Evolutionary conservation across 2,113 vertebrate species (phyloP).

Genomic region (Sceloporus undulatus): DNA sequence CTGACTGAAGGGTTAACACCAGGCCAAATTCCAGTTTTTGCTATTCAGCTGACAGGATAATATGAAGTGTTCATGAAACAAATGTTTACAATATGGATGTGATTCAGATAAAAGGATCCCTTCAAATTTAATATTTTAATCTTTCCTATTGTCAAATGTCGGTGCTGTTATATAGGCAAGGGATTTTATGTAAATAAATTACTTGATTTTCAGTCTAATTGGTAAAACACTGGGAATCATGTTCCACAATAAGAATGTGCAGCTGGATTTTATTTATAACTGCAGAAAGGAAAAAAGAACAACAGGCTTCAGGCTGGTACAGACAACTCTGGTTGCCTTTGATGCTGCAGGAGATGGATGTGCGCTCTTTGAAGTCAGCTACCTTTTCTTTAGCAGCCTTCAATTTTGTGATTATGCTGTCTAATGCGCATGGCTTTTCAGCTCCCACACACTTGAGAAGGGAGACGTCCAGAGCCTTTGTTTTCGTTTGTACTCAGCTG

Average conservation of each 20-base stretch:
- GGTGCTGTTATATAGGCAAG: background rate
- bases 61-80: slow-evolving; percentile 42
- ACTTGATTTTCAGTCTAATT: background rate
- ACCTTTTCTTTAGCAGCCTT: background rate
- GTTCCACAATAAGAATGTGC: background rate
- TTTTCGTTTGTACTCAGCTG: no score
- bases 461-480: no score
- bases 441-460: no score
- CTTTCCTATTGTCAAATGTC: slow-evolving; percentile 27
- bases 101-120: slow-evolving; percentile 36
- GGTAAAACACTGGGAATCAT: background rate
- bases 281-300: background rate
- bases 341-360: background rate
- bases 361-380: background rate
- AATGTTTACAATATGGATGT: slow-evolving; percentile 10
- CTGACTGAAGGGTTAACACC: background rate
- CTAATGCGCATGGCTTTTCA: background rate
- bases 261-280: background rate
- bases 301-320: background rate
- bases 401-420: background rate
- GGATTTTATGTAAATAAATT: slow-evolving; percentile 5
- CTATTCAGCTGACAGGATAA: slow-evolving; percentile 1
- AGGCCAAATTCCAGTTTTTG: background rate
- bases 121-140: slow-evolving; percentile 44
- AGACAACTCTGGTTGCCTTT: background rate